Base-by-base conservation (phyloP, 2,888 invertebrate species). In the Drosophila pegasa region DNA sequence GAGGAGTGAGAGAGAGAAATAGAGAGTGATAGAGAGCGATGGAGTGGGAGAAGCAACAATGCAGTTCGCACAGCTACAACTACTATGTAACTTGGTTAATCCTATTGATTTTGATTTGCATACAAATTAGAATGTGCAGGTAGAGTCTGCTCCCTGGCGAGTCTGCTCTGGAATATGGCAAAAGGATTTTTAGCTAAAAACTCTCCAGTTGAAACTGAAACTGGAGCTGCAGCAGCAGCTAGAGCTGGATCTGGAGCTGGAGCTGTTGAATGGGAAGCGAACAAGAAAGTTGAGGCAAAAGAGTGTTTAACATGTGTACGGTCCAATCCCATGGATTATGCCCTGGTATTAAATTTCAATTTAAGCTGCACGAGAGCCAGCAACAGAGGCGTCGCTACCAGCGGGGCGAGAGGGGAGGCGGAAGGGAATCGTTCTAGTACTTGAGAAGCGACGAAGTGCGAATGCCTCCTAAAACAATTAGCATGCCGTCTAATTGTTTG, bases 61-160 rank as follows among this genome's bases (percentile, higher is more conserved):
- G 63, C 67, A 52, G 38, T 62, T 54, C 71, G 71, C 71, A 31
- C 20, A 18, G 12, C 40, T 41, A 41, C 40, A 22, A 25, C 50
- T 22, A 31, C 61, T 55, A 52, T 75, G 82, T 82, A 81, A 86
- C 78, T 88, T 83, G 75, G 88, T 84, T 89, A 89, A 89, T 89
- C 87, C 87, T 88, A 89, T 89, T 89, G 88, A 87, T 89, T 89
- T 86, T 86, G 88, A 89, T 89, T 89, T 89, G 85, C 88, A 86
- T 89, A 80, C 77, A 88, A 81, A 88, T 82, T 78, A 80, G 78
- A 78, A 69, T 78, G 59, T 78, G 74, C 74, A 77, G 68, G 74
- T 71, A 62, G 16, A 60, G 20, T n/a, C n/a, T n/a, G n/a, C 27
- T 60, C 20, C 35, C 60, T 6, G 56, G 43, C 41, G 41, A 43